These are phyloP conservation scores for Atrichornis clamosus DNA, from an alignment of 2,113 vertebrate genomes.

Conservation along the genomic window DNA sequence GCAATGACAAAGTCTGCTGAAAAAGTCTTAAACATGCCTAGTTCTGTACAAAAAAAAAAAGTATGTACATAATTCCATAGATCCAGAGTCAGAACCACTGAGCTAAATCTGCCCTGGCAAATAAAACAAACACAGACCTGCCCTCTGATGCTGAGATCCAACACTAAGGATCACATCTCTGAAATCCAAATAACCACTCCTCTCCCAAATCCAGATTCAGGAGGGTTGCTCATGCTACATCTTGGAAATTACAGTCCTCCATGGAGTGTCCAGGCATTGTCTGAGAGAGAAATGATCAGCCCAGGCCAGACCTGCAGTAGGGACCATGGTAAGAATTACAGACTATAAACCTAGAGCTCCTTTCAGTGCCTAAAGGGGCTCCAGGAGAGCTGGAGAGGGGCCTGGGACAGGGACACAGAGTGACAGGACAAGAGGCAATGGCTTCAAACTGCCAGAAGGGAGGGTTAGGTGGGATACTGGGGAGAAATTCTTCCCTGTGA, in stretches of 20 bases:
- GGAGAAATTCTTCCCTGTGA: neutral
- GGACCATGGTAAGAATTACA: neutral
- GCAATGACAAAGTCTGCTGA: neutral
- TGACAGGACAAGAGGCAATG: neutral
- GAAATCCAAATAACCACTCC: neutral
- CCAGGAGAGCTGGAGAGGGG: neutral
- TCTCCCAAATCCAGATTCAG: neutral
- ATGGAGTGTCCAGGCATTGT: neutral
- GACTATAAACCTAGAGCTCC: neutral
- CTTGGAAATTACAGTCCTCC: neutral
- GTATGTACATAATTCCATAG: neutral
- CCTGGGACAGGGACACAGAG: no score
- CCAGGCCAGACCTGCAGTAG: neutral
- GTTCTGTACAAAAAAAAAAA: neutral
- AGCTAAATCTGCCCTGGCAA: neutral
- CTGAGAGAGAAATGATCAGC: neutral
- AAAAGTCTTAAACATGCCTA: neutral
- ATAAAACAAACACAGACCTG: neutral
- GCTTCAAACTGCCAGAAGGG: neutral
- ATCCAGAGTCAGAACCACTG: neutral
- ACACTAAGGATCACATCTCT: neutral
- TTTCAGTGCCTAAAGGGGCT: neutral
- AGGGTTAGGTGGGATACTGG: neutral
- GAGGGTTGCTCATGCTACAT: fast-evolving
- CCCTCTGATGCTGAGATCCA: fast-evolving